These are phyloP conservation scores for Pollimyrus isidori DNA, from an alignment of 2,113 vertebrate species.

Conservation along the genomic window DNA sequence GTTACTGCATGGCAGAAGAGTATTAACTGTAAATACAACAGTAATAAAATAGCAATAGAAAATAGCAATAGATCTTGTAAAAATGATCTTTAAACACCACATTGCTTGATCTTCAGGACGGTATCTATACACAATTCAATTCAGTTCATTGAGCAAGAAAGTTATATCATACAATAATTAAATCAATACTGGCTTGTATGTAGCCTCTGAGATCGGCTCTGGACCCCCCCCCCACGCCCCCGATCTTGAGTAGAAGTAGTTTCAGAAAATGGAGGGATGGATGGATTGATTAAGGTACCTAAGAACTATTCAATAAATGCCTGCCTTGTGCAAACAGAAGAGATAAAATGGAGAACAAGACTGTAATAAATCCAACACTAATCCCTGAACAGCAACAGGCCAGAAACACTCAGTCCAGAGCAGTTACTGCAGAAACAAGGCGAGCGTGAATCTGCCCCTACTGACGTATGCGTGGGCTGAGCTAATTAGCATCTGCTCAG, in stretches of 20 bases:
- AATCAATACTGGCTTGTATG: neutral
- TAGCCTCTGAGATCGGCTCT: neutral
- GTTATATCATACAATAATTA: neutral
- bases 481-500: neutral
- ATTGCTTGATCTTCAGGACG: neutral
- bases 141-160: neutral
- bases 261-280: neutral
- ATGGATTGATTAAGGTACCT: neutral
- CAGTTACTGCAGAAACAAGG: neutral
- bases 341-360: neutral
- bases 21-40: neutral
- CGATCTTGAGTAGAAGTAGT: neutral
- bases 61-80: neutral
- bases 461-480: neutral
- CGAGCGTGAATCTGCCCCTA: neutral
- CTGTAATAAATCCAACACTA: neutral
- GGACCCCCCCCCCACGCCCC: too few relatives aligned
- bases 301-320: neutral
- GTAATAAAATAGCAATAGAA: neutral
- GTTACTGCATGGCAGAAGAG: neutral
- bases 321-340: neutral
- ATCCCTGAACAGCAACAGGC: neutral
- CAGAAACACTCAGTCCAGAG: neutral
- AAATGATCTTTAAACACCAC: neutral
- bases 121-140: neutral